phyloP scores from a whole-genome alignment of 2,797 vertebrate species.

The Sparus aurata region DNA sequence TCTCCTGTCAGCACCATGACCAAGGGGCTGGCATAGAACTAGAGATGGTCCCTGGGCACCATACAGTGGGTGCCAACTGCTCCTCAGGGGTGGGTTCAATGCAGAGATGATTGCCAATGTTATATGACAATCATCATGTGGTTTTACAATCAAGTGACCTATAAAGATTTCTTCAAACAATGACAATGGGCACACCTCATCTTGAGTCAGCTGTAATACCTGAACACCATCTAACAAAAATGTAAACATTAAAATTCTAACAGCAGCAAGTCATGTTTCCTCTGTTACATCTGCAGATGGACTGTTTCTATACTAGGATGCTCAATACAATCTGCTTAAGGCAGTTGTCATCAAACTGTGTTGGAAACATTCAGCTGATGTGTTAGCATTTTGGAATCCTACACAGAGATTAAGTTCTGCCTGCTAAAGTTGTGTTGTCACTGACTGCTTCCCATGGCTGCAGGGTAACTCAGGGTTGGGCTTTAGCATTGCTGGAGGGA shows the following conservation, averaged over 20 bases:
- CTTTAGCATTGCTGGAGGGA: conserved; percentile 97
- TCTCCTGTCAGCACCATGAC: no score
- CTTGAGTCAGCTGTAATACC: neutral
- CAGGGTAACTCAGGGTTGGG: conserved; percentile 98
- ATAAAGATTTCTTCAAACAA: no score
- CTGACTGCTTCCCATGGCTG: conserved; percentile 49
- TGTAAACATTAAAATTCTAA: neutral
- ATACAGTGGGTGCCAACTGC: no score
- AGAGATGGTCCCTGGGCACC: no score
- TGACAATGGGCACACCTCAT: neutral
- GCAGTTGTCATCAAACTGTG: neutral
- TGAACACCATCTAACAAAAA: neutral
- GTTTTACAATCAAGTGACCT: no score
- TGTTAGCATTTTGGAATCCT: neutral
- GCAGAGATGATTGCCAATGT: no score
- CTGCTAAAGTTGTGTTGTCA: conserved; percentile 7
- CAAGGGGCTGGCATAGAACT: no score
- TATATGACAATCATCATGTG: no score
- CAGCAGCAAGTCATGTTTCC: neutral
- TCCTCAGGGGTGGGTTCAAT: no score
- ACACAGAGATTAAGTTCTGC: neutral
- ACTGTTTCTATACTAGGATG: neutral
- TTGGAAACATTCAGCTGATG: neutral
- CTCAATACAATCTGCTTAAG: neutral
- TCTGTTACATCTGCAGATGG: neutral